These are phyloP conservation scores for Pleuronectes platessa DNA, from an alignment of 2,113 vertebrate species.

Conservation along the genomic window DNA sequence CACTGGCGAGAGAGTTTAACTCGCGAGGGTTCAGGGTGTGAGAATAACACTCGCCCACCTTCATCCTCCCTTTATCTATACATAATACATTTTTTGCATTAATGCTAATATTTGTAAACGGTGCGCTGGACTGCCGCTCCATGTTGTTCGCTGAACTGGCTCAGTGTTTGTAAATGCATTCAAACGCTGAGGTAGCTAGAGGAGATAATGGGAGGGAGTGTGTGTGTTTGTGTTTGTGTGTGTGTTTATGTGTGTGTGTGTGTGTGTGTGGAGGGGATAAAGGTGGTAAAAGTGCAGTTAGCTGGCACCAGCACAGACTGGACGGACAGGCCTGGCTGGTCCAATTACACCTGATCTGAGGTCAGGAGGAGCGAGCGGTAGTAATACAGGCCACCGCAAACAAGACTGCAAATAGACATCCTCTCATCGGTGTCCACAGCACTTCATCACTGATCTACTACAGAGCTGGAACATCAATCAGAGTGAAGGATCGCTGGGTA, in stretches of 20 bases:
- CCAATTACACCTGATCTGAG: constrained; percentile 65
- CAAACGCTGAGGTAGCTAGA: constrained; percentile 42
- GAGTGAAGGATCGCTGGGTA: neutral
- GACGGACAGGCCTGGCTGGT: constrained; percentile 47
- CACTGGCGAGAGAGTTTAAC: constrained; percentile 44
- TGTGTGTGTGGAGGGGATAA: neutral
- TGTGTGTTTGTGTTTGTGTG: neutral
- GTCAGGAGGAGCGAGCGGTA: constrained; percentile 43
- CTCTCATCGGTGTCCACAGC: neutral
- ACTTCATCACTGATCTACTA: neutral
- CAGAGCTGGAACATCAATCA: neutral
- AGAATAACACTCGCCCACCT: constrained; percentile 57
- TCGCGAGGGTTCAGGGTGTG: constrained; percentile 48
- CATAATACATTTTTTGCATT: constrained; percentile 70
- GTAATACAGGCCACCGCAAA: constrained; percentile 17
- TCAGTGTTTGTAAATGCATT: constrained; percentile 53
- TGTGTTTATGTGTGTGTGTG: neutral
- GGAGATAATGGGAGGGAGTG: constrained; percentile 35
- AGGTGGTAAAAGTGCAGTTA: constrained; percentile 18
- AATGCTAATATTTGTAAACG: constrained; percentile 79
- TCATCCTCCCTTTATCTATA: constrained; percentile 62
- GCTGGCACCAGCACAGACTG: constrained; percentile 38
- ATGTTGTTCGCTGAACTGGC: constrained; percentile 46
- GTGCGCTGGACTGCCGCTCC: constrained; percentile 50
- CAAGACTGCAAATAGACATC: neutral